These are phyloP conservation scores for Anableps anableps DNA, from an alignment of 2,797 vertebrate species.

Conservation along the genomic window DNA sequence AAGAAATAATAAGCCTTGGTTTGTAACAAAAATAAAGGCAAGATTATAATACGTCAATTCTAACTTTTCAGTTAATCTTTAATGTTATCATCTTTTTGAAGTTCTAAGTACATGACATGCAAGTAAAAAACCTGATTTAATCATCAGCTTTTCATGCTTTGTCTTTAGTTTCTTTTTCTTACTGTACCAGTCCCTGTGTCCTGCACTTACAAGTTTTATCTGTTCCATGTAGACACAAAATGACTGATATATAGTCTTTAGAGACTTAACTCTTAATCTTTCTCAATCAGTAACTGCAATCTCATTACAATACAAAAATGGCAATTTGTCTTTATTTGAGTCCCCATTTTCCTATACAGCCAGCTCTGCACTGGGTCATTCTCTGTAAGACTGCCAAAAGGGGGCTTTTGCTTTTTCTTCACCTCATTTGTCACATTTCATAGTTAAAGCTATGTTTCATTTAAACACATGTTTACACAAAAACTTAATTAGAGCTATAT, in stretches of 20 bases:
- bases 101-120: background rate
- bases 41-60: background rate
- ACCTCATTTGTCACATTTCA: conserved; percentile 72
- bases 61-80: background rate
- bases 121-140: background rate
- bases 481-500: conserved; percentile 20
- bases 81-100: background rate
- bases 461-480: conserved; percentile 18
- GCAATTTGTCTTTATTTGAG: conserved; percentile 68
- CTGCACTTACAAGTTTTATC: background rate
- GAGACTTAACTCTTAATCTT: background rate
- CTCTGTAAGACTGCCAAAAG: conserved; percentile 56
- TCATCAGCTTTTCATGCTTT: background rate
- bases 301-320: conserved; percentile 62
- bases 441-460: conserved; percentile 38
- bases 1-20: background rate
- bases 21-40: background rate
- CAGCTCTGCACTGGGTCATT: conserved; percentile 63
- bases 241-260: background rate
- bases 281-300: background rate
- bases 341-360: conserved; percentile 69
- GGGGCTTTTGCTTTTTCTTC: conserved; percentile 64
- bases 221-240: background rate
- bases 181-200: background rate
- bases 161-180: background rate